phyloP scores from a whole-genome alignment of 2,888 invertebrate species.

The Dolichopus griseipennis region DNA sequence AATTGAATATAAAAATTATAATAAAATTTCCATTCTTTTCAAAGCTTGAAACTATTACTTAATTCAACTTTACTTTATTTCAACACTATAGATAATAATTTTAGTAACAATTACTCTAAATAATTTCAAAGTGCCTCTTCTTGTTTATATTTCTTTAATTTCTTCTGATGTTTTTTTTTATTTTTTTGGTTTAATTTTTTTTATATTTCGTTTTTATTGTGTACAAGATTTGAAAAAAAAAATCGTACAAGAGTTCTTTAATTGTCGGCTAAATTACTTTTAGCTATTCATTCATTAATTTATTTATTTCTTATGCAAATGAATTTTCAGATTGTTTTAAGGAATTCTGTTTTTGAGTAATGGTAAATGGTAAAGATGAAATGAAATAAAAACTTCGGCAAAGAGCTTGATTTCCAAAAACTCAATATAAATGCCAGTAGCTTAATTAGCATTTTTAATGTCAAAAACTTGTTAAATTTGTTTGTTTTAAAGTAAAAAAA shows the following conservation, averaged over 20 bases:
- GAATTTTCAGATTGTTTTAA: conserved; percentile 19
- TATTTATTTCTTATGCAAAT: conserved; percentile 27
- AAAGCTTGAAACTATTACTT: too few species aligned
- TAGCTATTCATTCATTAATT: background rate
- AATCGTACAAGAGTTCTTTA: background rate
- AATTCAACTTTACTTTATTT: too few species aligned
- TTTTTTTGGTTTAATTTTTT: too few species aligned
- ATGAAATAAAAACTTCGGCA: background rate
- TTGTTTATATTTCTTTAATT: background rate
- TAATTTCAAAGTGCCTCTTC: background rate
- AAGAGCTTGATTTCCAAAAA: conserved; percentile 21
- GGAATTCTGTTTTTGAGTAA: conserved; percentile 16
- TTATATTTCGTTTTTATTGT: background rate
- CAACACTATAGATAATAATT: too few species aligned
- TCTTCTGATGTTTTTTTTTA: too few species aligned
- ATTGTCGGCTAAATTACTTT: conserved; percentile 6
- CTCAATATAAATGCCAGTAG: conserved; percentile 26
- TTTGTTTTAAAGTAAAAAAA: background rate
- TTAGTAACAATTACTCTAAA: background rate
- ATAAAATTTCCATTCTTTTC: too few species aligned
- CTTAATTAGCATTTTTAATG: conserved; percentile 43
- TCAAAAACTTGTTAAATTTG: conserved; percentile 36
- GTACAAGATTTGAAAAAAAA: background rate
- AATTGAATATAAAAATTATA: too few species aligned
- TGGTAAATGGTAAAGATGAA: background rate